Base-by-base conservation (phyloP, 2,797 vertebrate genomes). In the Cryptoprocta ferox region DNA sequence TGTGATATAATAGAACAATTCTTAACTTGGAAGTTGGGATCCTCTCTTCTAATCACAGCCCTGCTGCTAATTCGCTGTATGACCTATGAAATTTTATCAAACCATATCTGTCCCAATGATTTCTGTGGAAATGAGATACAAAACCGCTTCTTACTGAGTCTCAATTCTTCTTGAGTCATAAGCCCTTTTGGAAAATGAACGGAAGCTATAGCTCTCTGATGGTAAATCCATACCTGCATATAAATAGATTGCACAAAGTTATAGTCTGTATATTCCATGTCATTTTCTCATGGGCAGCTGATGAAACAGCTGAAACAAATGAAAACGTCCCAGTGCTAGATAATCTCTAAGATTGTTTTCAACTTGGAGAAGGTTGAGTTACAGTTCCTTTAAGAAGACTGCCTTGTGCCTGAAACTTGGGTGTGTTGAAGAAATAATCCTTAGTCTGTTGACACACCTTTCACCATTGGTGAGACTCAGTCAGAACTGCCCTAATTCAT, bases 371-470 rank as follows among this genome's bases (percentile, higher is more conserved):
- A 24, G 21, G 71, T 92, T 85, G 85, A 39, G 4, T 82, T 75
- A 61, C 4, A 56, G 81, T 82, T 81, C 80, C 30, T 68, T 95
- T 90, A 86, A 37, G 39, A 90, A 89, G 96, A 81, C 16, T 84
- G 1, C 61, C n/a, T 71, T 96, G 2, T 11, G 42, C n/a, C 24
- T 70, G n/a, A 75, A 26, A 45, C 15, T 56, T 53, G 53, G 26
- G 15, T 89, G 2, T 92, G 5, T 32, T 70, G 30, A 86, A 76
- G 85, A 86, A 35, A n/a, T 75, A 71, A 79, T 56, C 42, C 18
- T 93, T 87, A 39, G 50, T 21, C 35, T 89, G 21, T 65, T 93
- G 61, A 42, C 2, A 24, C 78, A 26, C 59, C 19, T 89, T 93
- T 91, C 50, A 32, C 28, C 6, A 1, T 30, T 37, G 88, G 14